Conservation (phyloP, 2,797 vertebrate species). For the Pogonophryne albipinna region DNA sequence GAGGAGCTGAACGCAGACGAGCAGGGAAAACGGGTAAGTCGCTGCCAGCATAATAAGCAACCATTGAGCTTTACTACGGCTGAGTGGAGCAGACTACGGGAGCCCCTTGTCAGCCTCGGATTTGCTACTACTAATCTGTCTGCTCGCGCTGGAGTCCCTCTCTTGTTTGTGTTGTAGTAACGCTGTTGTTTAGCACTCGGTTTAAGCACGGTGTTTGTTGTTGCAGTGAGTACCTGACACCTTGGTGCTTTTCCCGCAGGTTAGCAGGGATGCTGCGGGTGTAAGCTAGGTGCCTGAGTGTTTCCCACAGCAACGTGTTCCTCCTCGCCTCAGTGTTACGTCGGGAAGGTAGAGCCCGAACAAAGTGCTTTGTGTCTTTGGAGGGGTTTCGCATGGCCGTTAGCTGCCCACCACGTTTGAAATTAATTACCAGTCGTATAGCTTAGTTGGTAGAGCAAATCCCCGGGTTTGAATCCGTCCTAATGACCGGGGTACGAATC, state of each 20-base stretch:
- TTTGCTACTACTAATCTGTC: conserved; percentile 39
- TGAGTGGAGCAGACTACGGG: conserved; percentile 15
- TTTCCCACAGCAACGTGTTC: conserved; percentile 5
- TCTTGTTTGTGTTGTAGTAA: conserved; percentile 23
- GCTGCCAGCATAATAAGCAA: conserved; percentile 6
- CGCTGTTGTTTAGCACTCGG: neutral
- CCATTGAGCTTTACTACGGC: conserved; percentile 27
- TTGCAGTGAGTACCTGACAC: neutral
- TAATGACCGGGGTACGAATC: too few species aligned
- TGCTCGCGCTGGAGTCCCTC: conserved; percentile 11
- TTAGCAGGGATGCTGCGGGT: conserved; percentile 1
- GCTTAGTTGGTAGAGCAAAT: too few species aligned
- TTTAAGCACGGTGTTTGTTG: too few species aligned
- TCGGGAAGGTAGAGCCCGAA: neutral
- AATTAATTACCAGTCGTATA: too few species aligned
- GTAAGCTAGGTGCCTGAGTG: conserved; percentile 8
- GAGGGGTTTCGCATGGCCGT: neutral
- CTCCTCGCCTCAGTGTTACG: neutral
- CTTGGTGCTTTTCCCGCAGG: neutral
- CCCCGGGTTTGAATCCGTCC: too few species aligned
- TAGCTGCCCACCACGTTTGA: neutral
- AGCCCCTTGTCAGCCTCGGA: conserved; percentile 31
- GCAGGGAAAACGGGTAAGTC: conserved; percentile 65
- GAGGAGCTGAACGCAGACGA: conserved; percentile 53
- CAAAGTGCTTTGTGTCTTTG: neutral